Evolutionary conservation across 2,113 vertebrate species (phyloP).

Genomic region (Capricornis sumatraensis): DNA sequence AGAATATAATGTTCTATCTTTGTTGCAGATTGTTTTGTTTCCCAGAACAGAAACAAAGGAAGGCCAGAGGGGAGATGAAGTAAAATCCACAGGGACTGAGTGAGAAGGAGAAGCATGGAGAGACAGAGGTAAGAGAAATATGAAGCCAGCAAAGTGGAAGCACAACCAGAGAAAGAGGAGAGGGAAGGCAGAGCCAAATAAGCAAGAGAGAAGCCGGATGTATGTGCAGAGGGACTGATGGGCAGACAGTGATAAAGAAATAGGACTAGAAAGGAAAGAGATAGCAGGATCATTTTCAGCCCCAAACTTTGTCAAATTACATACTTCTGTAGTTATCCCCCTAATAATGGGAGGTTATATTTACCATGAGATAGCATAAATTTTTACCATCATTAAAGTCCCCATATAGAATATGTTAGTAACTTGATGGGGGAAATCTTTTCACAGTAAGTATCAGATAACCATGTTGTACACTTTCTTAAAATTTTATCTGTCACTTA

Average conservation of each 20-base stretch:
- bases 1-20: neutral
- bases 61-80: neutral
- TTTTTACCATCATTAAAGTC: neutral
- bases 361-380: neutral
- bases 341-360: neutral
- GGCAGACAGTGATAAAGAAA: neutral
- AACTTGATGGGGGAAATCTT: neutral
- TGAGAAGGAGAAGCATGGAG: neutral
- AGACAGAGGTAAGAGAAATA: neutral
- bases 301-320: neutral
- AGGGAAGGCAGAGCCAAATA: neutral
- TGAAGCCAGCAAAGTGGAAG: neutral
- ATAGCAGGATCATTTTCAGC: neutral
- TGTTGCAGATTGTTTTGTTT: slow-evolving; percentile 8
- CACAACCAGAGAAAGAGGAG: neutral
- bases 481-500: neutral
- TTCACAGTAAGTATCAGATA: neutral
- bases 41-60: neutral
- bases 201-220: neutral
- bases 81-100: neutral
- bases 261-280: neutral
- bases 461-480: neutral
- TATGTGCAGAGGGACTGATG: neutral
- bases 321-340: neutral
- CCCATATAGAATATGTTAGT: neutral